Conservation (phyloP, 2,888 invertebrate species). For the Microplitis manilae region DNA sequence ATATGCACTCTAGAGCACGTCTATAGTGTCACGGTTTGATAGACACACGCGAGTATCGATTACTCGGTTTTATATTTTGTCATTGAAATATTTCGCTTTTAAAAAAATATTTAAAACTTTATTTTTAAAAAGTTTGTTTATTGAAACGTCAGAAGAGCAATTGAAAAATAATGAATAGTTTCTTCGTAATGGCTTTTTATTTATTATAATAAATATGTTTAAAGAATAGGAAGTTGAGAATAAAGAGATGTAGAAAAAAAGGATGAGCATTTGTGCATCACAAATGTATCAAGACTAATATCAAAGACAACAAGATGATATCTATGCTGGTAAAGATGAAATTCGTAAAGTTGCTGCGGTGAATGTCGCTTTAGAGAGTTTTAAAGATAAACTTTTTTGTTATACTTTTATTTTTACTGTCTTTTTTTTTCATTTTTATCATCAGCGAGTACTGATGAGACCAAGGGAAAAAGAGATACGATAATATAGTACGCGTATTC, state of each 20-base stretch:
- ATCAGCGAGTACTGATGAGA: conserved; percentile 3
- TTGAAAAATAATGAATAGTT: background rate
- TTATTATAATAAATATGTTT: too few species aligned
- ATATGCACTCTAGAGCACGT: background rate
- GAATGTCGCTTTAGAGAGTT: conserved; percentile 16
- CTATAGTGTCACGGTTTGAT: background rate
- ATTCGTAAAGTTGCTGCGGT: background rate
- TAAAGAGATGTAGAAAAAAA: too few species aligned
- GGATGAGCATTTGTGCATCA: background rate
- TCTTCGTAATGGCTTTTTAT: too few species aligned
- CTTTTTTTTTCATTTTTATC: conserved; percentile 16
- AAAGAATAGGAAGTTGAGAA: too few species aligned
- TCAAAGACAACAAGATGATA: background rate
- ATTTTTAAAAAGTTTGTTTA: background rate
- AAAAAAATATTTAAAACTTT: too few species aligned
- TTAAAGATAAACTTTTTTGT: conserved; percentile 31
- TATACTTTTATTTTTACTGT: background rate
- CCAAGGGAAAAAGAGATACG: background rate
- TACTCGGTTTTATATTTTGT: background rate
- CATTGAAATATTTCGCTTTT: background rate
- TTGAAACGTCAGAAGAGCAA: background rate
- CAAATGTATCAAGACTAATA: background rate
- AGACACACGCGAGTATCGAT: background rate
- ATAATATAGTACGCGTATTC: background rate
- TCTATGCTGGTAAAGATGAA: background rate